Evolutionary conservation across 1,140 invertebrate species (phyloP).

Genomic region (Globodera rostochiensis): DNA sequence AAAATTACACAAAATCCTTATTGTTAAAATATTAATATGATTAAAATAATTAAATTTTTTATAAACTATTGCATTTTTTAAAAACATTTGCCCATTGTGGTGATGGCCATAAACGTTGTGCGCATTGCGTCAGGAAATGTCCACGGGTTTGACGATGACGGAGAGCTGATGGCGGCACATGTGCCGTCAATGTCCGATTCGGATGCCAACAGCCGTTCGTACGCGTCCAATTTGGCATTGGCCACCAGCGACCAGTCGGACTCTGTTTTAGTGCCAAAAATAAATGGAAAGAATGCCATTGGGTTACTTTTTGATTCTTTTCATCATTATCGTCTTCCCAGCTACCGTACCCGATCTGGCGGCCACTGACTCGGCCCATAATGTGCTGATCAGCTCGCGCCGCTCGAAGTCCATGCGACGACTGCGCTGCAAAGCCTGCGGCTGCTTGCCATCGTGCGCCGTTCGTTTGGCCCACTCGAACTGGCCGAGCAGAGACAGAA

Average conservation of each 20-base stretch:
- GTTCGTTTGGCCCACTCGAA: background rate
- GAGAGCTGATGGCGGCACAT: background rate
- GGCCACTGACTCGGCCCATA: conserved; percentile 23
- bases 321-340: background rate
- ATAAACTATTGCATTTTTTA: background rate
- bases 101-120: conserved; percentile 4
- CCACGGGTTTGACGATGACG: conserved; percentile 8
- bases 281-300: background rate
- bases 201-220: conserved; percentile 21
- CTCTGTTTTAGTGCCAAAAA: conserved; percentile 1
- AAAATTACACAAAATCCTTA: too few relatives aligned
- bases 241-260: conserved; percentile 27
- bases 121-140: conserved; percentile 5
- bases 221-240: conserved; percentile 26
- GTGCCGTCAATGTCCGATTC: background rate
- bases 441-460: background rate
- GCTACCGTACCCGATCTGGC: conserved; percentile 12
- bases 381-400: conserved; percentile 19
- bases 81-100: conserved; percentile 12
- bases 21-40: too few relatives aligned
- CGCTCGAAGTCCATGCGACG: conserved; percentile 23
- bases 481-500: conserved; percentile 19
- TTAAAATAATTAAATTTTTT: background rate
- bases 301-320: background rate
- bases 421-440: background rate